Percentiles rank a stretch among this genome's conserved stretches.
These are phyloP conservation scores for Philypnodon macrostomus DNA, from an alignment of 2,797 vertebrate genomes.

Conservation along the genomic window DNA sequence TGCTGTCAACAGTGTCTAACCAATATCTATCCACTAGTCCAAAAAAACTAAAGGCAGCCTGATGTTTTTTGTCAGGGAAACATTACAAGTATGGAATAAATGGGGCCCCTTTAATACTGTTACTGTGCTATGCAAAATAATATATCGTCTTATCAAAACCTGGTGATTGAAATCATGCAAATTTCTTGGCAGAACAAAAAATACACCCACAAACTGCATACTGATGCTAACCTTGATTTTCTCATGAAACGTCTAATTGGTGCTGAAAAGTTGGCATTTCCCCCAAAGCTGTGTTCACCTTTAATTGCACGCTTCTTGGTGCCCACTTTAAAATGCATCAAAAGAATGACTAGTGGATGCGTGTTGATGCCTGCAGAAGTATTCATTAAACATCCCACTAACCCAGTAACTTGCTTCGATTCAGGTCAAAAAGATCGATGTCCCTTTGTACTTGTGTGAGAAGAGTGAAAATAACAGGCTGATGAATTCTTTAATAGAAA, in stretches of 20 bases:
- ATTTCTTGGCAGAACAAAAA: not conserved
- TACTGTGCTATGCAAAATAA: no score
- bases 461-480: not conserved
- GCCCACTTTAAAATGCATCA: conserved; percentile 57
- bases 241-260: conserved; percentile 54
- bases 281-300: conserved; percentile 38
- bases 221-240: conserved; percentile 15
- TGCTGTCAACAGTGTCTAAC: not conserved
- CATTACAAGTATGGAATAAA: no score
- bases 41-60: no score
- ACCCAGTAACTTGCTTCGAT: conserved; percentile 16
- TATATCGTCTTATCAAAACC: no score
- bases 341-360: conserved; percentile 51
- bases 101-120: no score
- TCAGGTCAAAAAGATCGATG: conserved; percentile 35
- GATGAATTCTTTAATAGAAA: conserved; percentile 18
- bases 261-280: conserved; percentile 24
- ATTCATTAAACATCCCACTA: conserved; percentile 53
- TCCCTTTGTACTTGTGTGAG: conserved; percentile 26
- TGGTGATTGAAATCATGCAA: not conserved
- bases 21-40: not conserved
- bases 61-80: no score
- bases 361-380: conserved; percentile 34
- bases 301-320: conserved; percentile 55
- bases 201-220: conserved; percentile 6